These are phyloP conservation scores for Reticulitermes speratus DNA, from an alignment of 1,140 invertebrate genomes.

Conservation along the genomic window DNA sequence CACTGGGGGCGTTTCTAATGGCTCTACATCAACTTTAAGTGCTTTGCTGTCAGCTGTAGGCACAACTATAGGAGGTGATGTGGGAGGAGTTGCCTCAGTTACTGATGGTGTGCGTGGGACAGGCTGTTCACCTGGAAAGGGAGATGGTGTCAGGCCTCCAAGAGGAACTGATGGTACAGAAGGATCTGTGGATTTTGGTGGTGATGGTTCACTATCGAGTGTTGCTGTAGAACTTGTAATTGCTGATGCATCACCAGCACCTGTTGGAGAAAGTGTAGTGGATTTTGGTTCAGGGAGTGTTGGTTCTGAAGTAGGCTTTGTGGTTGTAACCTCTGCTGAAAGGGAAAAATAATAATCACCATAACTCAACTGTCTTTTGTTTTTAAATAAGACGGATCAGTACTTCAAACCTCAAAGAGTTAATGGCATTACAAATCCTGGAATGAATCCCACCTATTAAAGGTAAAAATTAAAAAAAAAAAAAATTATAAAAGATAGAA, in stretches of 20 bases:
- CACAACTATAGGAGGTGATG: slow-evolving; percentile 27
- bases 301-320: neutral
- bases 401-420: neutral
- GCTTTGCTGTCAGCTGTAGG: slow-evolving; percentile 34
- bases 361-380: neutral
- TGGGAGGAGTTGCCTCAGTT: slow-evolving; percentile 30
- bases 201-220: neutral
- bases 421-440: neutral
- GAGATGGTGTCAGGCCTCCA: neutral
- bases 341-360: slow-evolving; percentile 3
- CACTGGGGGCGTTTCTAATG: slow-evolving; percentile 25
- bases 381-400: neutral
- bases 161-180: neutral
- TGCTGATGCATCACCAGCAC: slow-evolving; percentile 28
- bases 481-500: neutral
- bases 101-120: slow-evolving; percentile 24
- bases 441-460: neutral
- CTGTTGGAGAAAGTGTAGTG: neutral
- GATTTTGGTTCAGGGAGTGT: neutral
- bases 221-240: slow-evolving; percentile 9
- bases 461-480: neutral
- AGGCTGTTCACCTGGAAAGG: neutral
- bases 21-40: slow-evolving; percentile 23
- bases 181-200: neutral
- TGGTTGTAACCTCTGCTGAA: neutral